Base-by-base conservation (phyloP, 2,888 invertebrate genomes). In the Timema cristinae region DNA sequence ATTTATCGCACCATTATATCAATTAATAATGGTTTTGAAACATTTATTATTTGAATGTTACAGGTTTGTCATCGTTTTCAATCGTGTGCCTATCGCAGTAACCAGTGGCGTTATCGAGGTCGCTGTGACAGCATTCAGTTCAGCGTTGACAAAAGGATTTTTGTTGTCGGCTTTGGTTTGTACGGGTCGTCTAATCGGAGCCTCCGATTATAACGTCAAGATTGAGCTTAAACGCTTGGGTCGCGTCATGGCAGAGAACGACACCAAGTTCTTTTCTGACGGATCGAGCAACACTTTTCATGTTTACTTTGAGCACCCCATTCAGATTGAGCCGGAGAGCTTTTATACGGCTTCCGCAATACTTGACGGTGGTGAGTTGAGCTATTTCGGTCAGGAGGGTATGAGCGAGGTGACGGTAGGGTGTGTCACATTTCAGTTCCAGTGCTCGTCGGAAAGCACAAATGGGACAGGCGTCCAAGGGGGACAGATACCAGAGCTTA, bases 381-480 rank as follows among this genome's bases (percentile, higher is more conserved):
- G 96, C 84, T 98, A 97, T 83, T 98, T 97, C 82, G 97, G 97
- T 7, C 97, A 97, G 82, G 97, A 98, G 83, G 97, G 97, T 47
- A 89, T 97, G 87, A 94, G 95, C 79, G 97, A 97, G 83, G 94
- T 97, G 63, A 91, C 91, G 71, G 93, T 94, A 81, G 95, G 95
- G 6, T 92, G 92, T 80, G 96, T 97, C 72, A 95, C 94, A 75
- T 97, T 97, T 85, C 97, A 97, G 84, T 98, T 97, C 84, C 97
- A 97, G 83, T 97, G 97, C 83, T 97, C 96, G 70, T 94, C 95
- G 7, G 97, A 97, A 81, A 96, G 96, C 84, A 98, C 97, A 71
- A 98, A 98, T 79, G 97, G 97, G 67, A 98, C 97, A 0, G 97
- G 97, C 9, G 97, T 97, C 6, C 97, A 97, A 83, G 97, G 97